phyloP scores from a whole-genome alignment of 2,797 vertebrate species.

The Acipenser transmontanus region DNA sequence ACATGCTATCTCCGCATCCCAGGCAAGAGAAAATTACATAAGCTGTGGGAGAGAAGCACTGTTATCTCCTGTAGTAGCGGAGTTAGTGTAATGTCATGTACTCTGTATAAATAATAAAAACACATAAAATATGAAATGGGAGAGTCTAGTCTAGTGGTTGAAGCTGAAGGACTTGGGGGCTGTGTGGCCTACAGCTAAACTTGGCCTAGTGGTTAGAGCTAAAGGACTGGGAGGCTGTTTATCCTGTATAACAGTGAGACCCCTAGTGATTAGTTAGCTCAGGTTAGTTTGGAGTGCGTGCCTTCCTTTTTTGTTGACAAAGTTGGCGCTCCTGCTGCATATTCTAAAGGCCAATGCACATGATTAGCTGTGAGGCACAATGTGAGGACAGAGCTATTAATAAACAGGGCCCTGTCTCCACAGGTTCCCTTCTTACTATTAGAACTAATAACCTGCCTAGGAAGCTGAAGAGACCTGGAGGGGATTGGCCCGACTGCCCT shows the following conservation, averaged over 20 bases:
- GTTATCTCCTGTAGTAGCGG: background rate
- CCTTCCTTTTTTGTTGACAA: background rate
- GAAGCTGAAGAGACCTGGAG: slow-evolving; percentile 8
- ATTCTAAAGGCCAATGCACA: slow-evolving; percentile 21
- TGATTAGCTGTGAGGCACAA: slow-evolving; percentile 19
- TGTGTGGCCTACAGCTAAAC: slow-evolving; percentile 11
- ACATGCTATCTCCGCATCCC: slow-evolving; percentile 13
- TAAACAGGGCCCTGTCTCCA: slow-evolving; percentile 15
- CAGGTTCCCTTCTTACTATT: slow-evolving; percentile 16
- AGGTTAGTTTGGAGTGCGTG: slow-evolving; percentile 8
- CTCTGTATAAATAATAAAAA: background rate
- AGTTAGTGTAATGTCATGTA: no score
- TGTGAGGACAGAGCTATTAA: slow-evolving; percentile 14
- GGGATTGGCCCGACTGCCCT: slow-evolving; percentile 9
- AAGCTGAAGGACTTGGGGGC: slow-evolving; percentile 3
- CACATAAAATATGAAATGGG: background rate
- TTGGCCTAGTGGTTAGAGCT: slow-evolving; percentile 9
- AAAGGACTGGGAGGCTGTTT: slow-evolving; percentile 5
- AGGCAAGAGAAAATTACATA: slow-evolving; percentile 23
- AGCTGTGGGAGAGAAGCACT: slow-evolving; percentile 5
- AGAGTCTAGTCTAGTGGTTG: background rate
- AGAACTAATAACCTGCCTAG: slow-evolving; percentile 16
- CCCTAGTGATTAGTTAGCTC: slow-evolving; percentile 17
- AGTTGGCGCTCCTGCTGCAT: background rate
- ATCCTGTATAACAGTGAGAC: background rate